Percentiles rank a stretch among this genome's conserved stretches.
These are phyloP conservation scores for Buphagus erythrorhynchus DNA, from an alignment of 2,797 vertebrate genomes.

Conservation along the genomic window DNA sequence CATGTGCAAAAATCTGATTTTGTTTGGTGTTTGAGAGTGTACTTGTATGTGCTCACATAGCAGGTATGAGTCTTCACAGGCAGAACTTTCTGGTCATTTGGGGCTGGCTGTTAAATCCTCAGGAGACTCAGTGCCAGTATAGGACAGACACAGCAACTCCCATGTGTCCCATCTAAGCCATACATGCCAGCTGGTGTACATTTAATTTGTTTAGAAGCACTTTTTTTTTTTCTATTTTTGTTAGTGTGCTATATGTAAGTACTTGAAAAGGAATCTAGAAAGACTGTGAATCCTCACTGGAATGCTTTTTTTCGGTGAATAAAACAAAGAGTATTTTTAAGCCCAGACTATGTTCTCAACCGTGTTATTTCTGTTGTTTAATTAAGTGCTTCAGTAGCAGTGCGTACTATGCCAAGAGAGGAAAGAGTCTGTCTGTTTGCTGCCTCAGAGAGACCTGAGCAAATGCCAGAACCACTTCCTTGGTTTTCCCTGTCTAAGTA, in stretches of 20 bases:
- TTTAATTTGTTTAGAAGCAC: background rate
- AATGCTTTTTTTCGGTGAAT: background rate
- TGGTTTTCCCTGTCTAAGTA: background rate
- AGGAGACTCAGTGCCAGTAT: background rate
- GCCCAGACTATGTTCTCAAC: background rate
- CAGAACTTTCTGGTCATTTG: background rate
- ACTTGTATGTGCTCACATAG: background rate
- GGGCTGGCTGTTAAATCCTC: background rate
- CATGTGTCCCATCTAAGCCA: background rate
- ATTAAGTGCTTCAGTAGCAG: constrained; percentile 3
- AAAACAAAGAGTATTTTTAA: background rate
- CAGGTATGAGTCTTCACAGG: background rate
- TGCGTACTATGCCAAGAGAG: background rate
- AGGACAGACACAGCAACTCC: background rate
- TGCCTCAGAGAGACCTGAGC: background rate
- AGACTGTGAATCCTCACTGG: background rate
- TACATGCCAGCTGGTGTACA: background rate
- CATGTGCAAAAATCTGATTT: background rate
- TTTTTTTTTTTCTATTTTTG: background rate
- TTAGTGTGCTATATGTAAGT: background rate
- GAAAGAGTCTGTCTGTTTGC: background rate
- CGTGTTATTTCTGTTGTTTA: constrained; percentile 18
- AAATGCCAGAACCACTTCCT: background rate
- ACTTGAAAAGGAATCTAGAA: background rate
- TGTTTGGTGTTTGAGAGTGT: background rate